Base-by-base conservation (phyloP, 2,888 invertebrate species). In the Rhagium mordax region DNA sequence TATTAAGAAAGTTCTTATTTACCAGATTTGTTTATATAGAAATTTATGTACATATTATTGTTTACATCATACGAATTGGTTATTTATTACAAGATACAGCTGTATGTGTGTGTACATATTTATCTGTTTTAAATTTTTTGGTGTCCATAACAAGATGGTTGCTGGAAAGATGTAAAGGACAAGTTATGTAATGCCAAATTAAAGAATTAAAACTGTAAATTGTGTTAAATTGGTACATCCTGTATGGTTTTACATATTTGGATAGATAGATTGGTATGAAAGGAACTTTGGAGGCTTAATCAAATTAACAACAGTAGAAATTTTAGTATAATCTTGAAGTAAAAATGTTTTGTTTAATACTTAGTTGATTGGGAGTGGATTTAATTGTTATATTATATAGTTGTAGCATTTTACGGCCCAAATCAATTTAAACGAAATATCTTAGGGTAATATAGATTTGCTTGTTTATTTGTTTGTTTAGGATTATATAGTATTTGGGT, bases 211-310 rank as follows among this genome's bases (percentile, higher is more conserved):
- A 59, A 59, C 33, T 59, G 59, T 59, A 59, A 27, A 59, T 59
- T 59, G 59, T 13, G 59, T 33, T 59, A 59, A 59, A 59, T 59
- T 59, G 59, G 29, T 29, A 59, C 59, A 59, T 59, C 59, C 59
- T 59, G 59, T 33, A 16, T 33, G 59, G 59, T 59, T 59, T 59
- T 59, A 59, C 59, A 59, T 59, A 59, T 59, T 59, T 59, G 59
- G 59, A 59, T 33, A 24, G 59, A 59, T 15, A 29, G 18, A 33
- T 33, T 24, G 41, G 41, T 16, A 16, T 33, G 27, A 59, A 59
- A 59, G 59, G 59, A 59, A 29, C 27, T 27, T 33, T 33, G 59
- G 33, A 18, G 24, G 13, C 57, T 15, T 57, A 57, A 57, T 57
- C n/a, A n/a, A 29, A 57, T 57, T 57, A 57, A 57, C 57, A 29